Conservation (phyloP, 2,113 vertebrate genomes). For the Pseudorasbora parva region DNA sequence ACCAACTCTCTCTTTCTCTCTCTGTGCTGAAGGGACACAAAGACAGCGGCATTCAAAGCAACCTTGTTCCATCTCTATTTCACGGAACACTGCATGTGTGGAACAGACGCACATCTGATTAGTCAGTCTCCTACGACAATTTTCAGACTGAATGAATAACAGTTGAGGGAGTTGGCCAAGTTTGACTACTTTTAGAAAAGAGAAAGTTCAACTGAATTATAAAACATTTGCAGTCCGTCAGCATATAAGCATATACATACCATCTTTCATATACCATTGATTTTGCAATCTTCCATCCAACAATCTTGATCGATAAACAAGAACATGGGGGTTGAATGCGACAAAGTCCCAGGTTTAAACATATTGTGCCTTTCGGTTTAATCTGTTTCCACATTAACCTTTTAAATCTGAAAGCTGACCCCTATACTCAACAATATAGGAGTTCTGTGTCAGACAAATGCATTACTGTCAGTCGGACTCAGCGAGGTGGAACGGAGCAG, state of each 20-base stretch:
- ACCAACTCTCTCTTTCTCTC: background rate
- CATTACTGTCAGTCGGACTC: slow-evolving; percentile 24
- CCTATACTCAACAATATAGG: background rate
- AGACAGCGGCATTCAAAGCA: slow-evolving; percentile 10
- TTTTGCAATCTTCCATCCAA: slow-evolving; percentile 1
- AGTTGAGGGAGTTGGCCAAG: background rate
- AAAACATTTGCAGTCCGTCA: background rate
- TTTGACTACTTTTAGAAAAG: slow-evolving; percentile 1
- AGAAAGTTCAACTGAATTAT: background rate
- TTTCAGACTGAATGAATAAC: slow-evolving; percentile 24
- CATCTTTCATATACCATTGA: slow-evolving; percentile 16
- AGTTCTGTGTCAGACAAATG: slow-evolving; percentile 20
- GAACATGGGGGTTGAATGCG: background rate
- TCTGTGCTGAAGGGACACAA: slow-evolving; percentile 9
- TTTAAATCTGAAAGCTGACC: slow-evolving; percentile 8
- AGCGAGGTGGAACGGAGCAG: background rate
- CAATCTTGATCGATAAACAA: slow-evolving; percentile 15
- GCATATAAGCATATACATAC: background rate
- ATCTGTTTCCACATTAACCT: slow-evolving; percentile 33
- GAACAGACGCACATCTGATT: slow-evolving; percentile 21
- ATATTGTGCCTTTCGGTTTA: background rate
- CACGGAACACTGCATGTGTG: slow-evolving; percentile 33
- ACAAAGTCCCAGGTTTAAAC: background rate
- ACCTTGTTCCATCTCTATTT: slow-evolving; percentile 27
- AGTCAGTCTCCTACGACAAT: slow-evolving; percentile 12